Percentiles rank a stretch among this genome's conserved stretches.
Conservation (phyloP, 2,888 invertebrate genomes). For the Drosophila diplacantha region DNA sequence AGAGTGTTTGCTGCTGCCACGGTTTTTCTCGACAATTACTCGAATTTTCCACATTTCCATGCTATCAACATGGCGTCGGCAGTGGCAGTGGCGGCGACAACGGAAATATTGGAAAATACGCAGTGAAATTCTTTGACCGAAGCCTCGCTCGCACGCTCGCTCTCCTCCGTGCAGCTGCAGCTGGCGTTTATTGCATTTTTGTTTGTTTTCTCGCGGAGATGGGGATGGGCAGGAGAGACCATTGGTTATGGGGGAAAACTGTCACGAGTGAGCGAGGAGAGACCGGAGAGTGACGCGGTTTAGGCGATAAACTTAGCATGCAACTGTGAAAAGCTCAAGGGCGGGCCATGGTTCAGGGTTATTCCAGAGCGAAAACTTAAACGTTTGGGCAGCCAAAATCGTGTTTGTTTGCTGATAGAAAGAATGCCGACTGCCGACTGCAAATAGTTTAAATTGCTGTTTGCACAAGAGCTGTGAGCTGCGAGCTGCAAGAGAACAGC, state of each 20-base stretch:
- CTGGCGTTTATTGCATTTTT: constrained; percentile 69
- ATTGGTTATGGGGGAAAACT: constrained; percentile 10
- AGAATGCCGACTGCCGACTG: constrained; percentile 37
- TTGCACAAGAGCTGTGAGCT: constrained; percentile 17
- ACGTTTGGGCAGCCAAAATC: constrained; percentile 27
- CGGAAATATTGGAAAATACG: constrained; percentile 47
- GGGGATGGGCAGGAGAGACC: constrained; percentile 1
- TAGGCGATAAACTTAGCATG: constrained; percentile 46
- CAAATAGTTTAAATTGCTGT: constrained; percentile 45
- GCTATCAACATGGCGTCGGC: constrained; percentile 36
- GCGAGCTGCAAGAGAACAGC: constrained; percentile 31
- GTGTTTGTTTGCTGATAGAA: constrained; percentile 33
- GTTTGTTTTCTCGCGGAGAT: constrained; percentile 39
- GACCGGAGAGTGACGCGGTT: constrained; percentile 8
- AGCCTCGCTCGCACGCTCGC: constrained; percentile 2
- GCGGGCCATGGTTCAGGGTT: constrained; percentile 9
- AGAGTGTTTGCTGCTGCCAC: constrained; percentile 26
- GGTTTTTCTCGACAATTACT: constrained; percentile 32
- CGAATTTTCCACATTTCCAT: constrained; percentile 56
- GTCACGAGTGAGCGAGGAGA: constrained; percentile 18
- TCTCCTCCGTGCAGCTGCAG: constrained; percentile 25
- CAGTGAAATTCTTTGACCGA: constrained; percentile 59
- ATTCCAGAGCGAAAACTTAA: constrained; percentile 32
- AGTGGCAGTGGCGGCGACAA: constrained; percentile 10
- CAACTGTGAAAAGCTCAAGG: constrained; percentile 48